Evolutionary conservation across 2,113 vertebrate species (phyloP), one percentile per base, ranked within the genome.

Genomic region (Pica pica): DNA sequence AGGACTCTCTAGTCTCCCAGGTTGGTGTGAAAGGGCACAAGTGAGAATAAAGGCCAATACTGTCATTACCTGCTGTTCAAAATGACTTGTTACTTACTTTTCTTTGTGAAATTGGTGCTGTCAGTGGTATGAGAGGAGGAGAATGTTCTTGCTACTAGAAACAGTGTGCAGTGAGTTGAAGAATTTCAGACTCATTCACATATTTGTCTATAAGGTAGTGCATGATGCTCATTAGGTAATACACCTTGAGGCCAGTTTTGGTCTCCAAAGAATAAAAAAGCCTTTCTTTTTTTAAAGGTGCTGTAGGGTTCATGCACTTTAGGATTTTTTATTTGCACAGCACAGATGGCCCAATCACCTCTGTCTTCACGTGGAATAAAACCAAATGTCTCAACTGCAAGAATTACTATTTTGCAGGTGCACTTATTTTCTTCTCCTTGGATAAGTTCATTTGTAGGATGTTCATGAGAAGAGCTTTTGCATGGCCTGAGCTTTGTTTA

Each of bases 51-150:
- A 92, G 64, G 53, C 68, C 52, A 67, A 61, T 83, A 44, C 53
- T 67, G 44, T 79, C 74, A 90, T 83, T 91, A 86, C 27, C 56
- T 92, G 44, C 79, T 71, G 88, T 57, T 76, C 75, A 69, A 74
- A 81, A 79, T 89, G 8, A 89, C 82, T 53, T 15, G 6, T 33
- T 82, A 87, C 68, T 70, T 87, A 79, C 69, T 93, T 95, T 94
- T 71, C 56, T 93, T 94, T 91, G 46, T 95, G 39, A 78, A 94
- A 92, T 65, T 47, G 53, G 42, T 52, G 74, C 52, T 96, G 12
- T 80, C 52, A 86, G 59, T 64, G 56, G 50, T 60, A 59, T 13
- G 49, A 28, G 63, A 87, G 49, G 81, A 57, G 27, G 24, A 82
- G 27, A 18, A 50, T 89, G 39, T 52, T 80, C 52, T 49, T 88